Evolutionary conservation across 2,888 invertebrate genomes (phyloP).

Genomic region (Apodemia mormo): DNA sequence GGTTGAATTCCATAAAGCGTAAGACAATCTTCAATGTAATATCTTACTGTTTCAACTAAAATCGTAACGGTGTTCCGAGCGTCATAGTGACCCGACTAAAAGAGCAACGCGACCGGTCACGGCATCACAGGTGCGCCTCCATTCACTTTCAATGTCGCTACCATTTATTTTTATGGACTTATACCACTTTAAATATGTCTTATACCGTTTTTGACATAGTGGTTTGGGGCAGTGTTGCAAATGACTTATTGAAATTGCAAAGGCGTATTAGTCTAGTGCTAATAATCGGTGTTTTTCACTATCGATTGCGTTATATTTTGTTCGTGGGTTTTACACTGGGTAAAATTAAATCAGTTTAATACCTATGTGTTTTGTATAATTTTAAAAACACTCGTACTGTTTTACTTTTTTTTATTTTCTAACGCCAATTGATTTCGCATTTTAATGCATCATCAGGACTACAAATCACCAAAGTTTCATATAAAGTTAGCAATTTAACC

Average conservation of each 20-base stretch:
- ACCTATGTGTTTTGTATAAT: too few species aligned
- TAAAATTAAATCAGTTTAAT: too few species aligned
- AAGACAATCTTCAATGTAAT: conserved; percentile 12
- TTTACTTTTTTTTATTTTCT: too few species aligned
- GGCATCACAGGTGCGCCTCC: conserved; percentile 69
- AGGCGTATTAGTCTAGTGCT: not conserved
- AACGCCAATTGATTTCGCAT: too few species aligned
- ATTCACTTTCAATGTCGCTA: conserved; percentile 72
- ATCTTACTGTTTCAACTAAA: conserved; percentile 40
- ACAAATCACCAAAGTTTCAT: too few species aligned
- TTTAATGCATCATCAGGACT: too few species aligned
- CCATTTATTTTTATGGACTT: conserved; percentile 54
- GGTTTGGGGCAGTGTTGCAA: conserved; percentile 13
- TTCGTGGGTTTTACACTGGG: too few species aligned
- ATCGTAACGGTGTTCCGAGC: conserved; percentile 53
- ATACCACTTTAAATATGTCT: conserved; percentile 24
- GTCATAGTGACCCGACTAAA: conserved; percentile 68
- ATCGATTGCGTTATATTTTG: too few species aligned
- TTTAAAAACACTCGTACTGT: too few species aligned
- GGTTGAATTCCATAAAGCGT: too few species aligned
- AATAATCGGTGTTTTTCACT: too few species aligned
- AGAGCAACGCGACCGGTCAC: conserved; percentile 62
- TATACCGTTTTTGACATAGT: conserved; percentile 2
- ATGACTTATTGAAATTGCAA: conserved; percentile 6
- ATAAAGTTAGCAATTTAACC: too few species aligned